Percentiles rank a stretch among this genome's conserved stretches.
These are phyloP conservation scores for Spodoptera frugiperda DNA, from an alignment of 1,140 invertebrate species.

Conservation along the genomic window DNA sequence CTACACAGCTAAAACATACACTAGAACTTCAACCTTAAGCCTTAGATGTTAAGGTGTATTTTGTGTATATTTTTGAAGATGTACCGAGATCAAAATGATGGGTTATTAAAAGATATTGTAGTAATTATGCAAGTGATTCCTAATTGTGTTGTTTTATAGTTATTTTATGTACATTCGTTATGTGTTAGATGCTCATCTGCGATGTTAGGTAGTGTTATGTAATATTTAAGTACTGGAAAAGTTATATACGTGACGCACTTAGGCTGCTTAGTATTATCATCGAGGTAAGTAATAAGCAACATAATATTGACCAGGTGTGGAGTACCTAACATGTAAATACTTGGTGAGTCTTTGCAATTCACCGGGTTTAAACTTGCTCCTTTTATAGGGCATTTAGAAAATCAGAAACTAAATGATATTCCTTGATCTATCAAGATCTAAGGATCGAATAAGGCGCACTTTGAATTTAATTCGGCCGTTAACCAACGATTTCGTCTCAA, in stretches of 20 bases:
- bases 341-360: too few species aligned
- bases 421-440: too few species aligned
- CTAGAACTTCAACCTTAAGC: neutral
- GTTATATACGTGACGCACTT: neutral
- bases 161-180: constrained; percentile 16
- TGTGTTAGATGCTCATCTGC: constrained; percentile 20
- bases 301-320: too few species aligned
- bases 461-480: too few species aligned
- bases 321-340: too few species aligned
- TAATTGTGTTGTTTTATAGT: constrained; percentile 11
- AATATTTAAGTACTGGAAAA: constrained; percentile 3
- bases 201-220: constrained; percentile 11
- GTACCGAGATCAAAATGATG: constrained; percentile 15
- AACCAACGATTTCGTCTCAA: too few species aligned
- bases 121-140: constrained; percentile 43
- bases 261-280: too few species aligned
- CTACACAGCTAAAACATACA: neutral
- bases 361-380: too few species aligned
- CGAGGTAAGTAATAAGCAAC: too few species aligned
- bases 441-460: too few species aligned
- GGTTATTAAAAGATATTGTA: constrained; percentile 34
- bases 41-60: neutral
- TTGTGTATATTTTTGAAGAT: neutral
- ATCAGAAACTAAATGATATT: too few species aligned
- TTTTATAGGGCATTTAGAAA: too few species aligned